Evolutionary conservation across 35 echinoderm and acorn worm species (phyloP), one percentile per base, ranked within the genome.

Genomic region (Acanthaster planci): DNA sequence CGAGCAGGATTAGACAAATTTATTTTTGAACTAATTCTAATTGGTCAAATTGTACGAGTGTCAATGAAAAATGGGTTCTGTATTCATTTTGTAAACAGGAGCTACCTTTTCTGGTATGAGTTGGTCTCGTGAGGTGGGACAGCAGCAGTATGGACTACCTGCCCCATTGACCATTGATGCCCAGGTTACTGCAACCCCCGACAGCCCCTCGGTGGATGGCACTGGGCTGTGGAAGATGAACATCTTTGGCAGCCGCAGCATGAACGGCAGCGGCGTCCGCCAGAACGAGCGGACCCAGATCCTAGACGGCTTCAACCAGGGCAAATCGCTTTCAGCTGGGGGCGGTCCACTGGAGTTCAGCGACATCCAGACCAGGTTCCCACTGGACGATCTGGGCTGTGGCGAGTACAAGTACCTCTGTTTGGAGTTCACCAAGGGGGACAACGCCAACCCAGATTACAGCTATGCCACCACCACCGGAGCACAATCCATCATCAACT

Each of bases 401-500:
- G 80, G 39, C 21, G 85, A 87, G 12, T 50, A 91, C 19, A 47
- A 77, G 36, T 95, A 79, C 81, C 89, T 95, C 9, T 95, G 93
- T 84, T 23, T 95, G 4, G 93, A 95, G 52, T 91, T 95, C 37
- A 86, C 67, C 32, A 90, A 91, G 77, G 89, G 93, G 18, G 88
- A 90, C 51, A 16, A 78, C 31, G 88, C 93, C 0, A 87, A 76
- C 35, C 88, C 87, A 75, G 60, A 83, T 64, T 89, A 60, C 67
- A 60, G 50, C 38, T 83, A 83, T 35, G 64, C 52, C 16, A 77
- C 67, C 17, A 47, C 52, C 35, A 40, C 8, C 6, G 87, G 67
- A n/a, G 81, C 51, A n/a, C 68, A 79, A 72, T 88, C 55, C 51
- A 57, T 93, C 31, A 77, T 85, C 0, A 76, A 38, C 51, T 93